Evolutionary conservation across 1,140 invertebrate genomes (phyloP), one percentile per base, ranked within the genome.

Genomic region (Dysdera silvatica): DNA sequence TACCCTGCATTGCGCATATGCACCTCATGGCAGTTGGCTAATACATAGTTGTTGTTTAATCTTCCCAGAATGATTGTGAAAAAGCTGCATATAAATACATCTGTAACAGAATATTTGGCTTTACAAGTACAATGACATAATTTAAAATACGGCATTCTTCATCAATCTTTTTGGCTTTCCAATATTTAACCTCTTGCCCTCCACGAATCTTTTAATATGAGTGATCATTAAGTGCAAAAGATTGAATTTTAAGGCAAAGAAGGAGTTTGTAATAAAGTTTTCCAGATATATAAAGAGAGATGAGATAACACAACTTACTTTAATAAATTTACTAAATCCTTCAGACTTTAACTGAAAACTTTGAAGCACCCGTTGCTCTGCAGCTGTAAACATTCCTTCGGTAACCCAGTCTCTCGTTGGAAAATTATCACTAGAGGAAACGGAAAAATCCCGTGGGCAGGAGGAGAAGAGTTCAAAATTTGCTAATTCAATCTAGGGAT

Each of bases 381-480:
- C 84, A 0, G 91, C 91, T 5, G 82, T 83, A 74, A 96, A 95
- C 54, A 87, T 84, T 3, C 92, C 94, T 18, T 95, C 83, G 49
- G 82, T 80, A 12, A 84, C 84, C 95, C 95, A 99, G 32, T 98
- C 94, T 29, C 93, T 80, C 0, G 88, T 87, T 0, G 93, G 92
- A 76, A 88, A 95, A 43, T 91, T 83, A 77, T 96, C 93, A 71
- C 90, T 91, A 12, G 94, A 85, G 60, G 81, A 89, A 4, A 84
- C 71, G 20, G 72, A 72, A 74, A 99, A 89, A 59, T 95, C 88
- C 74, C 88, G 88, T 4, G 95, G 95, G 16, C 88, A 89, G 0
- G 95, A 98, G 16, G 95, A 98, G 77, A 98, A 99, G 20, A 99
- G 77, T 78, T 99, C 97, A 74, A 96, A 95, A 75, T 98, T 99